Conservation (phyloP, 2,113 vertebrate genomes). For the Cynopterus brachyotis region DNA sequence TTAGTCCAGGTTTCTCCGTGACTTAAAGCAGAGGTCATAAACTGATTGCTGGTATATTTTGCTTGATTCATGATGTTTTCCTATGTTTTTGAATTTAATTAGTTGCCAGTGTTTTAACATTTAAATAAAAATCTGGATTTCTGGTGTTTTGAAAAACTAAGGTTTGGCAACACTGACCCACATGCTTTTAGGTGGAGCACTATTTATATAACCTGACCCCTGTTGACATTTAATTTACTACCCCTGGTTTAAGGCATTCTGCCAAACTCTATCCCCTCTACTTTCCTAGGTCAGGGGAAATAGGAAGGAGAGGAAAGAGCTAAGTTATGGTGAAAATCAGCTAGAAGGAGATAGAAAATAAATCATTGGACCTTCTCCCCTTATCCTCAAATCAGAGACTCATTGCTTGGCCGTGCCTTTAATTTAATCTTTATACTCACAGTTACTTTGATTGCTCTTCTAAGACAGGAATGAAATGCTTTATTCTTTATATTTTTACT, state of each 20-base stretch:
- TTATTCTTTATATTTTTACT: neutral
- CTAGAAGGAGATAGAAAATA: neutral
- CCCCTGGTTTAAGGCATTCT: neutral
- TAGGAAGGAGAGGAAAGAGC: neutral
- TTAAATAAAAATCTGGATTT: conserved; percentile 14
- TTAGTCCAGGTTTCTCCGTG: neutral
- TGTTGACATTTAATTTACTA: neutral
- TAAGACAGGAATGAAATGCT: neutral
- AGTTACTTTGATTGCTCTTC: neutral
- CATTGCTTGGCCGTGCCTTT: neutral
- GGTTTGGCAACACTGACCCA: neutral
- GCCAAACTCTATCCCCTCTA: neutral
- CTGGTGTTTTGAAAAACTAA: conserved; percentile 34
- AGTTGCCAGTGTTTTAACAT: neutral
- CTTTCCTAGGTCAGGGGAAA: neutral
- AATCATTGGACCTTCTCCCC: neutral
- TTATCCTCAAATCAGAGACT: neutral
- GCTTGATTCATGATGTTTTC: neutral
- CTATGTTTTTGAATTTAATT: neutral
- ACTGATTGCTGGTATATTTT: neutral
- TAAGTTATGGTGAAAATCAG: neutral
- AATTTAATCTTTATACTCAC: neutral
- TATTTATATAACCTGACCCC: neutral
- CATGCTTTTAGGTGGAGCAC: neutral
- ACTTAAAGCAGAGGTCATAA: neutral